Evolutionary conservation across 2,113 vertebrate species (phyloP).

Genomic region (Odobenus rosmarus): DNA sequence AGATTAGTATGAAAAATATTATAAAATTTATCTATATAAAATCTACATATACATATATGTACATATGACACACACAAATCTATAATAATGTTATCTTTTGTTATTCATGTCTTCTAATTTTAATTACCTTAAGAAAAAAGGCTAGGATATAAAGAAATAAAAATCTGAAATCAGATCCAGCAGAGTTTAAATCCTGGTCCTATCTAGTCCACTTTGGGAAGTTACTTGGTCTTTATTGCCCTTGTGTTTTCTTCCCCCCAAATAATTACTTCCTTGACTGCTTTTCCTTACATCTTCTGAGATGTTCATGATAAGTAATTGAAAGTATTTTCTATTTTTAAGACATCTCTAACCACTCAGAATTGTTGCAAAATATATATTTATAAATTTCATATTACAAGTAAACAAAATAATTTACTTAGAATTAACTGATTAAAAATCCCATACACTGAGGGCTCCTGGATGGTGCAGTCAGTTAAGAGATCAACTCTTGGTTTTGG

Average conservation of each 20-base stretch:
- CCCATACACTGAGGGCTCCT: not conserved
- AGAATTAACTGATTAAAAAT: not conserved
- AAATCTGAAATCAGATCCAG: not conserved
- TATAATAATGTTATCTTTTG: slow-evolving; percentile 8
- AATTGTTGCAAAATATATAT: not conserved
- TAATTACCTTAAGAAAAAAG: not conserved
- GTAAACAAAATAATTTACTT: not conserved
- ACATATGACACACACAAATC: not conserved
- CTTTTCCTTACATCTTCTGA: not conserved
- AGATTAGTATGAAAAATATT: not conserved
- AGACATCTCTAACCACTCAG: not conserved
- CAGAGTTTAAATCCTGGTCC: not conserved
- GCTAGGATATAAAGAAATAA: not conserved
- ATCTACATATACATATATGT: not conserved
- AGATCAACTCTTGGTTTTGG: not conserved
- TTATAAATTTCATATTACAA: not conserved
- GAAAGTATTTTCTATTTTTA: not conserved
- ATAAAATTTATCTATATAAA: not conserved
- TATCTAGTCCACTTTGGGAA: not conserved
- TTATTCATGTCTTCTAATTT: not conserved
- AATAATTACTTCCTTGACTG: not conserved
- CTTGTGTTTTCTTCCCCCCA: not conserved
- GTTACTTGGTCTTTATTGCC: not conserved
- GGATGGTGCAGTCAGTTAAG: not conserved
- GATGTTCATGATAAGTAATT: not conserved